Evolutionary conservation across 2,113 vertebrate genomes (phyloP).

Genomic region (Pholis gunnellus): DNA sequence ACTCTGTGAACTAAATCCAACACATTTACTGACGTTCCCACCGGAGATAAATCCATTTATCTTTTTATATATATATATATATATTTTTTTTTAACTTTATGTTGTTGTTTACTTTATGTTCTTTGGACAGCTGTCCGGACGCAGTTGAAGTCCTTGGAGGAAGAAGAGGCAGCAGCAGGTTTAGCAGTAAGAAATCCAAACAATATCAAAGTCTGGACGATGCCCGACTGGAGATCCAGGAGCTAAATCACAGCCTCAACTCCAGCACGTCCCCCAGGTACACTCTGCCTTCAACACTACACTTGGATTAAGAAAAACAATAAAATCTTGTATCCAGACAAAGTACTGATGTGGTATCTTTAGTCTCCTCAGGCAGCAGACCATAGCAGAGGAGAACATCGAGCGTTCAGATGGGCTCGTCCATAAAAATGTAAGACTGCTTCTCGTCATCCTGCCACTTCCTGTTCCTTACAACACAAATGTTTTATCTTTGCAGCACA

Average conservation of each 20-base stretch:
- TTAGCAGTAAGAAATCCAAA: slow-evolving; percentile 28
- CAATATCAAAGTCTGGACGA: slow-evolving; percentile 76
- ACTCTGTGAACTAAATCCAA: neutral
- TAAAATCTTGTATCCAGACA: neutral
- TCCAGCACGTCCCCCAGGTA: slow-evolving; percentile 59
- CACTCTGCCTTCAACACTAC: neutral
- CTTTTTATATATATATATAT: neutral
- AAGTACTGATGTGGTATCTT: neutral
- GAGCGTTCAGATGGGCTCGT: slow-evolving; percentile 6
- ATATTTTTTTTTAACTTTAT: neutral
- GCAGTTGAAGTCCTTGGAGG: accelerated
- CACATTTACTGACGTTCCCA: slow-evolving; percentile 1
- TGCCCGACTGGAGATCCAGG: slow-evolving; percentile 26
- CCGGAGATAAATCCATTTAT: neutral
- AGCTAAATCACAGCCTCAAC: neutral
- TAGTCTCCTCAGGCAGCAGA: slow-evolving; percentile 63
- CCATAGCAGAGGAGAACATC: slow-evolving; percentile 56
- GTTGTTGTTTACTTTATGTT: neutral
- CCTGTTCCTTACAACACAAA: neutral
- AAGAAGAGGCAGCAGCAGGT: slow-evolving; percentile 35
- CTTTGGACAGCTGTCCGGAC: slow-evolving; percentile 37
- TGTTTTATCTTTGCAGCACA: neutral
- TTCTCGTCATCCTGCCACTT: neutral
- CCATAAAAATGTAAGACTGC: slow-evolving; percentile 36
- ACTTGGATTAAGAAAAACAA: neutral